Evolutionary conservation across 2,888 invertebrate genomes (phyloP).

Genomic region (Ligdia adustata): DNA sequence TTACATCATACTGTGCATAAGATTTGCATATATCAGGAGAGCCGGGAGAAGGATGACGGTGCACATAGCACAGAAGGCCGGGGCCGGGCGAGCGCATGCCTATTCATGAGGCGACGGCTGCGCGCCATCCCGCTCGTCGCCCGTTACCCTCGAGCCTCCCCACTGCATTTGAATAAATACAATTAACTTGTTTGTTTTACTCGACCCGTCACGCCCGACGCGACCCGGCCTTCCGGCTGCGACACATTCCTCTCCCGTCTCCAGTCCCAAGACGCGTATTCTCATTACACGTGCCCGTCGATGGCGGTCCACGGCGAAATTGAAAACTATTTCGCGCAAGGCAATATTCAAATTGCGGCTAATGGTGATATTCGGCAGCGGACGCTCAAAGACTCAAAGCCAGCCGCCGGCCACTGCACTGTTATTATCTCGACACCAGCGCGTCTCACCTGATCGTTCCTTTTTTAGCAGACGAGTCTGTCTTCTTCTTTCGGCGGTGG

Average conservation of each 20-base stretch:
- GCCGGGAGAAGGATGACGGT: constrained; percentile 56
- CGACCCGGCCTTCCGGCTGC: constrained; percentile 59
- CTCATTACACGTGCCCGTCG: constrained; percentile 31
- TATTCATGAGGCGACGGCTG: constrained; percentile 79
- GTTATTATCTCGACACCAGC: constrained; percentile 84
- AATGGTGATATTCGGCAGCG: constrained; percentile 76
- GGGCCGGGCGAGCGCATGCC: constrained; percentile 53
- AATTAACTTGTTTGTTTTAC: constrained; percentile 84
- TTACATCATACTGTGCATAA: constrained; percentile 27
- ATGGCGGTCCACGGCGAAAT: constrained; percentile 48
- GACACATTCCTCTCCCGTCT: constrained; percentile 56
- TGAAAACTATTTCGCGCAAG: constrained; percentile 62
- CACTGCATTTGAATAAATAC: constrained; percentile 81
- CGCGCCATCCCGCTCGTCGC: constrained; percentile 48
- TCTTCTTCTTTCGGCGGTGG: constrained; percentile 62
- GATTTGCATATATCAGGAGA: constrained; percentile 42
- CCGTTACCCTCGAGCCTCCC: constrained; percentile 46
- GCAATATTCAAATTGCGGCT: constrained; percentile 71
- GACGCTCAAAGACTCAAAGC: constrained; percentile 66
- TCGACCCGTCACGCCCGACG: constrained; percentile 62
- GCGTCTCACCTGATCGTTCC: constrained; percentile 76
- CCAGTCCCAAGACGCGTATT: constrained; percentile 18
- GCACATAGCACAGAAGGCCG: constrained; percentile 69
- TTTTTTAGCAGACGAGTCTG: constrained; percentile 75
- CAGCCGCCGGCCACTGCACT: constrained; percentile 64